Conservation (phyloP, 2,113 vertebrate species). For the Nyctibius bracteatus region DNA sequence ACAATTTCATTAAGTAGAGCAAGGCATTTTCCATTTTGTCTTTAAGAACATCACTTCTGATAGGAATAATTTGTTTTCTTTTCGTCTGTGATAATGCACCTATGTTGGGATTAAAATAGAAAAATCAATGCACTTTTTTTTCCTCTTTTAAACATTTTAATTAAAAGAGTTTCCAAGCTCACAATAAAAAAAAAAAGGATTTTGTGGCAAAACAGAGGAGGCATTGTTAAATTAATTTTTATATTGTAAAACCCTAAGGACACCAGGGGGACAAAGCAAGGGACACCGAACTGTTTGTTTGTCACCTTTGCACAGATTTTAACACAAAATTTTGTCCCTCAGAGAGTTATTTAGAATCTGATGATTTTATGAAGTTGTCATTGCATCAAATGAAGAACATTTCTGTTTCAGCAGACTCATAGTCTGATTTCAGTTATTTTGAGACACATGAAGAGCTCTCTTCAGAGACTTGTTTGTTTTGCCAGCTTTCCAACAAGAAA, state of each 20-base stretch:
- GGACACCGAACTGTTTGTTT: neutral
- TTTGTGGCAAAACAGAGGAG: neutral
- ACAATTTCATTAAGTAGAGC: neutral
- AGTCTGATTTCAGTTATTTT: neutral
- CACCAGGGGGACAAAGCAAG: neutral
- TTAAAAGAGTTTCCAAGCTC: neutral
- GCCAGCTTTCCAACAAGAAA: neutral
- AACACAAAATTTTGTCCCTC: neutral
- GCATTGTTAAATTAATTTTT: constrained; percentile 12
- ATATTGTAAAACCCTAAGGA: neutral
- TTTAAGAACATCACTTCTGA: neutral
- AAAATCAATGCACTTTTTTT: neutral
- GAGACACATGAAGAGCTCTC: neutral
- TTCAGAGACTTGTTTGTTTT: constrained; percentile 1
- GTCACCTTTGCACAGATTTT: neutral
- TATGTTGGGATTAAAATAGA: neutral
- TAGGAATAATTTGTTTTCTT: neutral
- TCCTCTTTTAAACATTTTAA: neutral
- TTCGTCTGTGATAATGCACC: neutral
- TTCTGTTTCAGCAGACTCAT: neutral
- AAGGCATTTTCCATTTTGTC: neutral
- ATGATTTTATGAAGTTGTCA: neutral
- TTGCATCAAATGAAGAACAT: neutral
- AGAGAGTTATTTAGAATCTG: neutral
- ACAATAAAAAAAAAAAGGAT: neutral